phyloP scores from a whole-genome alignment of 2,888 invertebrate species.

The Charanyca ferruginea region DNA sequence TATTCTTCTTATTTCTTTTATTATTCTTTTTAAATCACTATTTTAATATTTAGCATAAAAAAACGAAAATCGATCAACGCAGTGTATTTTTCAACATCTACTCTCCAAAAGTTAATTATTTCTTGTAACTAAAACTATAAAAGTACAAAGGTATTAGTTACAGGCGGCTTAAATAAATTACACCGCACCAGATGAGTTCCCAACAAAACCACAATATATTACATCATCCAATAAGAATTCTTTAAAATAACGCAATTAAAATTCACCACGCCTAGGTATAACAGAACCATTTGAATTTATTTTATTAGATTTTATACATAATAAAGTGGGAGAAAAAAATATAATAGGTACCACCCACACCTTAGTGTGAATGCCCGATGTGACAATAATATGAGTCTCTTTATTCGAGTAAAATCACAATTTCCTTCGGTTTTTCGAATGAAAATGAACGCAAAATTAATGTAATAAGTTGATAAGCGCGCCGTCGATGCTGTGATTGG shows the following conservation, averaged over 20 bases:
- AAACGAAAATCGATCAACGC: background rate
- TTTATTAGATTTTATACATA: slow-evolving; percentile 30
- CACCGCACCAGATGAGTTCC: slow-evolving; percentile 1
- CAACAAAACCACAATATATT: slow-evolving; percentile 34
- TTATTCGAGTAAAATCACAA: slow-evolving; percentile 1
- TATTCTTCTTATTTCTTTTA: too few relatives aligned
- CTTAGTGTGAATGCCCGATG: slow-evolving; percentile 40
- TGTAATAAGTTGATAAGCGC: too few relatives aligned
- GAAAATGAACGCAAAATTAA: too few relatives aligned
- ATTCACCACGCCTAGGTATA: slow-evolving; percentile 49
- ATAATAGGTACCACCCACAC: background rate
- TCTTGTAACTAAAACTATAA: slow-evolving; percentile 19
- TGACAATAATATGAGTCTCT: slow-evolving; percentile 16
- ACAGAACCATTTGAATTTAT: slow-evolving; percentile 28
- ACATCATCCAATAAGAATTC: slow-evolving; percentile 47
- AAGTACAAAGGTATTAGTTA: slow-evolving; percentile 28
- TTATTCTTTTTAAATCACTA: background rate
- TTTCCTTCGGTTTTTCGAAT: background rate
- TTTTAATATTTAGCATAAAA: background rate
- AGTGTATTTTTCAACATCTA: slow-evolving; percentile 1
- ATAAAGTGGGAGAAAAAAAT: slow-evolving; percentile 2
- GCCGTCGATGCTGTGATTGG: too few relatives aligned
- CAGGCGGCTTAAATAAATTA: slow-evolving; percentile 7
- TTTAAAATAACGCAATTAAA: slow-evolving; percentile 50
- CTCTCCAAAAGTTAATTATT: slow-evolving; percentile 10